Percentiles rank a stretch among this genome's conserved stretches.
These are phyloP conservation scores for Irena cyanogastra DNA, from an alignment of 2,113 vertebrate genomes.

Conservation along the genomic window DNA sequence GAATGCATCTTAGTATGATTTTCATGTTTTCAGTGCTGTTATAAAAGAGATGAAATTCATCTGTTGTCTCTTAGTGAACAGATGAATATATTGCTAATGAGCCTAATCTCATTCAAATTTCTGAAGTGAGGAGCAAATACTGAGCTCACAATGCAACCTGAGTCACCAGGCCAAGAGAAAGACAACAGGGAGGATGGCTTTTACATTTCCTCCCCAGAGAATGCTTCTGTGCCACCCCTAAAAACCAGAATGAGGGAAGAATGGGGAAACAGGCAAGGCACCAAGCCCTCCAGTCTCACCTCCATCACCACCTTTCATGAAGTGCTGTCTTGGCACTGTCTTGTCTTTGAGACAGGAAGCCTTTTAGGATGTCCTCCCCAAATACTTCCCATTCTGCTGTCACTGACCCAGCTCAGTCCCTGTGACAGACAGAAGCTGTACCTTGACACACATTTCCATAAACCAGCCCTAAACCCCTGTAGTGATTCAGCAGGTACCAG, in stretches of 20 bases:
- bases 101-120: constrained; percentile 16
- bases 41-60: constrained; percentile 1
- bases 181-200: not conserved
- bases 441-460: not conserved
- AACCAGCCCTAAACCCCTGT: not conserved
- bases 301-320: no score
- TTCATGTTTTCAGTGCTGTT: not conserved
- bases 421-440: not conserved
- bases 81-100: not conserved
- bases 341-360: not conserved
- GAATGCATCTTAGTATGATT: not conserved
- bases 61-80: not conserved
- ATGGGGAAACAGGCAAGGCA: rapidly evolving
- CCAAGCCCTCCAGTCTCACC: not conserved
- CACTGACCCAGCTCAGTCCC: not conserved
- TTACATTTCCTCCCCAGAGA: not conserved
- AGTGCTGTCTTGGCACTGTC: not conserved
- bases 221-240: not conserved
- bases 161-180: constrained; percentile 8
- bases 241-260: not conserved
- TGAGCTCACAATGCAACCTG: not conserved
- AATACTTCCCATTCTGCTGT: not conserved
- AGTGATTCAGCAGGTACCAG: not conserved
- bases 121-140: not conserved
- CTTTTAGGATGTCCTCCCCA: not conserved